phyloP scores from a whole-genome alignment of 2,888 invertebrate species.

The Ectemnius cavifrons region DNA sequence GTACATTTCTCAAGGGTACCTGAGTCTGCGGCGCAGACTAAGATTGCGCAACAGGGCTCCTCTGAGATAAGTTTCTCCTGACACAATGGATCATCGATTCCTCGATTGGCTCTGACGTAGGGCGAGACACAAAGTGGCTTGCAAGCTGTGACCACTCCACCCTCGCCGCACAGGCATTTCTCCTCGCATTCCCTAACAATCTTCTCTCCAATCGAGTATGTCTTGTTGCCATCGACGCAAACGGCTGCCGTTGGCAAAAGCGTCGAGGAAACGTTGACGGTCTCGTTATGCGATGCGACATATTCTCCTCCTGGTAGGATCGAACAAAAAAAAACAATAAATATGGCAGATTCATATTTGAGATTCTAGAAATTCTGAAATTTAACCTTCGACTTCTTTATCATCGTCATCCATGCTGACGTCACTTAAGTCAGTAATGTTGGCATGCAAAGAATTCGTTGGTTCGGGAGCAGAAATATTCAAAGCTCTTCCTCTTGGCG shows the following conservation, averaged over 20 bases:
- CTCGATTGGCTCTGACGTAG: constrained; percentile 84
- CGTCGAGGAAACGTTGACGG: constrained; percentile 58
- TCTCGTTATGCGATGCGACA: constrained; percentile 66
- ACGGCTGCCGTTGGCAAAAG: constrained; percentile 41
- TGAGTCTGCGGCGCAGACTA: constrained; percentile 84
- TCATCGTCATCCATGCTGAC: constrained; percentile 86
- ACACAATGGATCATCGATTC: constrained; percentile 85
- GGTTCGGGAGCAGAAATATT: constrained; percentile 73
- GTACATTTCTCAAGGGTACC: constrained; percentile 70
- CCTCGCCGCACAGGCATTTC: constrained; percentile 84
- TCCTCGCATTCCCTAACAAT: constrained; percentile 88
- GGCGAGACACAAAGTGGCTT: constrained; percentile 84
- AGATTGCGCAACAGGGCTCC: constrained; percentile 85
- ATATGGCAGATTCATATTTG: not conserved
- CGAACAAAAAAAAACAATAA: not conserved
- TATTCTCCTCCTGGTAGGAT: constrained; percentile 68
- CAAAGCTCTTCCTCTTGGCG: constrained; percentile 68
- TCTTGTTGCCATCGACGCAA: constrained; percentile 70
- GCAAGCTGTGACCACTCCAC: constrained; percentile 84
- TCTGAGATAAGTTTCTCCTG: constrained; percentile 84
- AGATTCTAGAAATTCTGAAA: not conserved
- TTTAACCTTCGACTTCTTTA: constrained; percentile 73
- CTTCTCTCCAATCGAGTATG: constrained; percentile 83
- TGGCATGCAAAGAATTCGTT: constrained; percentile 72
- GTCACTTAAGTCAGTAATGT: constrained; percentile 85